phyloP scores from a whole-genome alignment of 2,797 vertebrate species.

The Epinephelus coioides region DNA sequence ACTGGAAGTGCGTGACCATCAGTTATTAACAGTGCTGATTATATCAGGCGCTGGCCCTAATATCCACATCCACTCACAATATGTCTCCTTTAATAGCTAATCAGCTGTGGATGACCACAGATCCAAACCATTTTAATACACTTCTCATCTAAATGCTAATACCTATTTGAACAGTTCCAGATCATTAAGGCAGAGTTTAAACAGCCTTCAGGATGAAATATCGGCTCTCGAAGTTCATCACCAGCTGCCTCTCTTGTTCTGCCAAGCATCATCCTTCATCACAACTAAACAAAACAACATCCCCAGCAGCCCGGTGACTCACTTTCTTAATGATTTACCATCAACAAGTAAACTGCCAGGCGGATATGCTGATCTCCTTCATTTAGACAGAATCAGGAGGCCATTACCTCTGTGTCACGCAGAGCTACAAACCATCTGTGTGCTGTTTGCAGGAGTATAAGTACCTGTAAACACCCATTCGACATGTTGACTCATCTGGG shows the following conservation, averaged over 20 bases:
- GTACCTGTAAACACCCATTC: background rate
- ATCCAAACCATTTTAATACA: slow-evolving; percentile 12
- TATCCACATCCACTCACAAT: background rate
- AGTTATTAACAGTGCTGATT: background rate
- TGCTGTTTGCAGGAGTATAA: background rate
- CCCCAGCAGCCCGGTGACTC: slow-evolving; percentile 57
- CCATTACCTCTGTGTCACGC: slow-evolving; percentile 30
- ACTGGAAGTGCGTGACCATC: background rate
- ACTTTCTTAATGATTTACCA: slow-evolving; percentile 47
- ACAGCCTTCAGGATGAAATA: slow-evolving; percentile 33
- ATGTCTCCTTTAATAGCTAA: slow-evolving; percentile 18
- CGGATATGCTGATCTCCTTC: slow-evolving; percentile 37
- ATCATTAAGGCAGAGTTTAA: slow-evolving; percentile 29
- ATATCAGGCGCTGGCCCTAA: slow-evolving; percentile 8
- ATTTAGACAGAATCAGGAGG: slow-evolving; percentile 43
- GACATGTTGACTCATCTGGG: background rate
- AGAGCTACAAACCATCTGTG: slow-evolving; percentile 3
- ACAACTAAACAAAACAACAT: slow-evolving; percentile 14
- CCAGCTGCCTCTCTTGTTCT: slow-evolving; percentile 1
- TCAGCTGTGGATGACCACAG: slow-evolving; percentile 26
- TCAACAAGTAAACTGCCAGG: slow-evolving; percentile 46
- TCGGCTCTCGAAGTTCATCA: slow-evolving; percentile 2
- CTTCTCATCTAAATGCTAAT: slow-evolving; percentile 69
- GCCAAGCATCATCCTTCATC: slow-evolving; percentile 8
- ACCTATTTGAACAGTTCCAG: slow-evolving; percentile 3